Evolutionary conservation across 2,113 vertebrate species (phyloP), one percentile per base, ranked within the genome.

Genomic region (Larimichthys crocea): DNA sequence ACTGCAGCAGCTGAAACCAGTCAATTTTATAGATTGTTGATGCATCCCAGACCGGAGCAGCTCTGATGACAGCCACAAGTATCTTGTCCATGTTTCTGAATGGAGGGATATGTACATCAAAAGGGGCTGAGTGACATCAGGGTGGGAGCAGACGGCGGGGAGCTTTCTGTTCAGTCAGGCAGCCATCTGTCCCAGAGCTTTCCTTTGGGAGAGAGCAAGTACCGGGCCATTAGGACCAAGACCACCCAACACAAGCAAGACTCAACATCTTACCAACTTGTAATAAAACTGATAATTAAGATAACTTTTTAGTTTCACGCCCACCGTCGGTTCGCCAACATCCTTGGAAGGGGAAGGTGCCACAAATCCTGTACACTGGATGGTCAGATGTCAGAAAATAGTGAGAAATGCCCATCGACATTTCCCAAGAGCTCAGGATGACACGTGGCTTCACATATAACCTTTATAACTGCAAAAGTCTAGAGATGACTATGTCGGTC

Each of bases 151-250:
- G 62, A 60, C 53, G 50, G 81, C 35, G 3, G 29, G 56, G 55
- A 56, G 74, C 44, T 76, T 61, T 81, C 59, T 79, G 65, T 48
- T 50, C 17, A 66, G 31, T 40, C 29, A 4, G 64, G 57, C 50
- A 7, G 55, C 86, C 88, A 91, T 90, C 87, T 90, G 89, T 53
- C 68, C 19, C 57, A 17, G 14, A 49, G 44, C 7, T 8, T 77
- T 74, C 77, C 85, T 66, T 77, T 46, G 82, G 70, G 73, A 89
- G 73, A 56, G 6, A 72, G 31, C 35, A 40, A 52, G 50, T 12
- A 35, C 31, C 1, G 44, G 46, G 59, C 68, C 76, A 71, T 73
- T 80, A 71, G 46, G 35, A 71, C 26, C 68, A 72, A 53, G 83
- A 86, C 86, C 89, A 80, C 84, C 83, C 76, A 66, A 78, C 52